Evolutionary conservation across 2,113 vertebrate genomes (phyloP).

Genomic region (Cygnus atratus): DNA sequence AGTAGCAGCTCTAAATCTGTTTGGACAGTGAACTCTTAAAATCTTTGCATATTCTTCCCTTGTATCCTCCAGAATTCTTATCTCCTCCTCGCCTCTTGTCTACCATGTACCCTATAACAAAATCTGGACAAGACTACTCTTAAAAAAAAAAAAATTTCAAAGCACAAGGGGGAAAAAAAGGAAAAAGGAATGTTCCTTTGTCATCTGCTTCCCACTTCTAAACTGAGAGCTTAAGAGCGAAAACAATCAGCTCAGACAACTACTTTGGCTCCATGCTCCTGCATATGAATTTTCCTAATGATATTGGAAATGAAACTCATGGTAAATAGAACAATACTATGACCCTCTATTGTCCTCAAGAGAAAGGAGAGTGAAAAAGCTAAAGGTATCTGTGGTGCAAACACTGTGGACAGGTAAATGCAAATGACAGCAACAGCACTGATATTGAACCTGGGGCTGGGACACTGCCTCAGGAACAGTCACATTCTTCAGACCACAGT

Average conservation of each 20-base stretch:
- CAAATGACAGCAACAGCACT: fast-evolving
- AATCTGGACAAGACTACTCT: background rate
- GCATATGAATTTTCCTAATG: background rate
- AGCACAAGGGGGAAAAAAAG: no score
- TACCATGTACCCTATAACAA: background rate
- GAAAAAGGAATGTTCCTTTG: background rate
- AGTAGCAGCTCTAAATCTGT: background rate
- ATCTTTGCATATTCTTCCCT: background rate
- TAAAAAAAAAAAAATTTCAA: no score
- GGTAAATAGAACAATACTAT: background rate
- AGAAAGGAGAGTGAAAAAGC: background rate
- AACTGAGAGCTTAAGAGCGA: background rate
- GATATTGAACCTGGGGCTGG: background rate
- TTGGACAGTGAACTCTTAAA: background rate
- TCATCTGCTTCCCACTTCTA: background rate
- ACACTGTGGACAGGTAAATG: no score
- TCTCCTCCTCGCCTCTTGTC: background rate
- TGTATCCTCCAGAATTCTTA: background rate
- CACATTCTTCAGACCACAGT: background rate
- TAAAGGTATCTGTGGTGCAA: background rate
- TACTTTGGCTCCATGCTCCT: background rate
- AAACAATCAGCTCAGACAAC: background rate
- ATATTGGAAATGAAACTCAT: background rate
- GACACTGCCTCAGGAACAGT: background rate
- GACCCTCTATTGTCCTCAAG: background rate